Conservation (phyloP, 2,113 vertebrate species). For the Burhinus oedicnemus region DNA sequence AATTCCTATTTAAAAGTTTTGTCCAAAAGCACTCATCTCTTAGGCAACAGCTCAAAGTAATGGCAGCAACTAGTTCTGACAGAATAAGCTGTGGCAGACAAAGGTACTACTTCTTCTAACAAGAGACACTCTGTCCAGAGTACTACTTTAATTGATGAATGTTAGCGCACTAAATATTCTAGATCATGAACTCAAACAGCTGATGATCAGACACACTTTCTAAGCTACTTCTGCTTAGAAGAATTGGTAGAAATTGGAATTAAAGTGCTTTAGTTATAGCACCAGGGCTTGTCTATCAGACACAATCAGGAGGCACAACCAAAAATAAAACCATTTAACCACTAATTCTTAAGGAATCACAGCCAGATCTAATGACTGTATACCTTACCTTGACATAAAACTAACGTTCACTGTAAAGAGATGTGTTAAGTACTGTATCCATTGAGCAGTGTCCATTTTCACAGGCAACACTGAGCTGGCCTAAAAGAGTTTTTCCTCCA, state of each 20-base stretch:
- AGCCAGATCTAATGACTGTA: background rate
- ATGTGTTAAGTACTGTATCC: background rate
- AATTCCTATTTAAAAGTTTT: background rate
- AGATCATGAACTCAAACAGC: background rate
- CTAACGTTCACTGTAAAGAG: background rate
- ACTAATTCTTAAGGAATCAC: background rate
- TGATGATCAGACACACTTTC: background rate
- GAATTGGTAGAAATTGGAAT: background rate
- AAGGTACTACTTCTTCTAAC: background rate
- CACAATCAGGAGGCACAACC: fast-evolving
- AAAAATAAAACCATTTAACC: background rate
- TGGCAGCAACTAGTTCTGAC: background rate
- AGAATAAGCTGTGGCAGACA: background rate
- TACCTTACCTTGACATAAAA: background rate
- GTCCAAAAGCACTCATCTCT: background rate
- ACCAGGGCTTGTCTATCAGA: background rate
- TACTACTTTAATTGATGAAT: background rate
- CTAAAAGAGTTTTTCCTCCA: background rate
- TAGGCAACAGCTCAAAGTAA: background rate
- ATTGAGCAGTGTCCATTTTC: background rate
- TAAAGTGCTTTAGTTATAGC: background rate
- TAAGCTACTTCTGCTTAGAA: background rate
- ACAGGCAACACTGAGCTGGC: background rate
- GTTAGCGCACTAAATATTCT: background rate
- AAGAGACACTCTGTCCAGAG: background rate